phyloP scores from a whole-genome alignment of 2,113 vertebrate genomes.

The Trochalopteron elliotii region DNA sequence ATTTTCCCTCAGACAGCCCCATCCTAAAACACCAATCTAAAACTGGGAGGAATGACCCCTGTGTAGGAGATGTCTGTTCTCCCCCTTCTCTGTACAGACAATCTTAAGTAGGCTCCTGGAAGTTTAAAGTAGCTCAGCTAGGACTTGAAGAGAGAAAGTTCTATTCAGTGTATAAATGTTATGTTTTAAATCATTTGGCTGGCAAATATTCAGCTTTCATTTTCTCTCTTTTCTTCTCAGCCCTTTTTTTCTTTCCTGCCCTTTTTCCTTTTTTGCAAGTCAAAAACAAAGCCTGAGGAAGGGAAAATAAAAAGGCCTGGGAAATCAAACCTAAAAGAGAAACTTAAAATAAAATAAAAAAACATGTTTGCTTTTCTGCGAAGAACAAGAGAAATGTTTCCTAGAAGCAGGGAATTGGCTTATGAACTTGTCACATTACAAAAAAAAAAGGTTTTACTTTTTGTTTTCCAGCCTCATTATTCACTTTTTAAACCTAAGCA shows the following conservation, averaged over 20 bases:
- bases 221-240: neutral
- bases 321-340: conserved; percentile 17
- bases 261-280: conserved; percentile 3
- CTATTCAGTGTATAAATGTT: neutral
- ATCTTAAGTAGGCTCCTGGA: neutral
- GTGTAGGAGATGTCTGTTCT: neutral
- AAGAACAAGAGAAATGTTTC: neutral
- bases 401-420: neutral
- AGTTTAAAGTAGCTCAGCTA: neutral
- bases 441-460: neutral
- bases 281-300: conserved; percentile 25
- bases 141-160: neutral
- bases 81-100: neutral
- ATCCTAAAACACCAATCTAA: neutral
- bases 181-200: conserved; percentile 5
- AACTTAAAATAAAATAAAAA: neutral
- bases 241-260: conserved; percentile 2
- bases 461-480: neutral
- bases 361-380: neutral
- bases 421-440: neutral
- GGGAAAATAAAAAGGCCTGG: neutral
- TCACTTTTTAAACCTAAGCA: neutral
- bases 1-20: neutral
- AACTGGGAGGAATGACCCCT: neutral
- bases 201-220: conserved; percentile 1